Evolutionary conservation across 2,888 invertebrate species (phyloP), one percentile per base, ranked within the genome.

Genomic region (Eueremaeus valkanovi): DNA sequence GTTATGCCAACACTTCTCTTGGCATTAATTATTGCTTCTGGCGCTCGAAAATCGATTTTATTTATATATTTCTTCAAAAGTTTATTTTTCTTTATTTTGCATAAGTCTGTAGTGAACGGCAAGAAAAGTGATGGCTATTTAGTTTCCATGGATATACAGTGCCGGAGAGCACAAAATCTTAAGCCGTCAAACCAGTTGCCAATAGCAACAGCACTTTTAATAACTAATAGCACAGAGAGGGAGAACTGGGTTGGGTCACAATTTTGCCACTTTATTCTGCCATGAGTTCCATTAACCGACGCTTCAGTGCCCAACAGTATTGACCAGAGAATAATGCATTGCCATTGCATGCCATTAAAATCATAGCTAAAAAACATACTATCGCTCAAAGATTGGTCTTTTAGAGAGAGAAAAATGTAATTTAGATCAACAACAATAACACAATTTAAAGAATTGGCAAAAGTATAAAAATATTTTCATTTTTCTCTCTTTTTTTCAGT

Each of bases 191-290:
- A 58, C 58, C 58, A 78, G 78, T 78, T 78, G 78, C 77, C 78
- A 78, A 76, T 78, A 77, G 78, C 77, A 78, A 78, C 77, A 76
- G 74, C 78, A 77, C 76, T 78, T 78, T 78, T 78, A 78, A 78
- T 78, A 78, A 78, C 78, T 74, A 31, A 63, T n/a, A 31, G 29
- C 33, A 33, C 13, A 63, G 31, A 27, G 31, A 63, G 63, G 18
- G 63, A 61, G 16, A 61, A 61, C 6, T 8, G 27, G 55, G 55
- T n/a, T 61, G 61, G 29, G 61, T 61, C 61, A 61, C 27, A 61
- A 31, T 61, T 31, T 61, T 61, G 61, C 61, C 61, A 61, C 61
- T 61, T 61, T 61, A 61, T 61, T 61, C 31, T 29, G 31, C 61
- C 18, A 27, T 61, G 29, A 61, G 29, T 61, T 29, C 31, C 61